A percentile compares a stretch with the other conserved stretches of the same genome.
Evolutionary conservation across 2,888 invertebrate species (phyloP).

Genomic region (Xestia rhomboidea): DNA sequence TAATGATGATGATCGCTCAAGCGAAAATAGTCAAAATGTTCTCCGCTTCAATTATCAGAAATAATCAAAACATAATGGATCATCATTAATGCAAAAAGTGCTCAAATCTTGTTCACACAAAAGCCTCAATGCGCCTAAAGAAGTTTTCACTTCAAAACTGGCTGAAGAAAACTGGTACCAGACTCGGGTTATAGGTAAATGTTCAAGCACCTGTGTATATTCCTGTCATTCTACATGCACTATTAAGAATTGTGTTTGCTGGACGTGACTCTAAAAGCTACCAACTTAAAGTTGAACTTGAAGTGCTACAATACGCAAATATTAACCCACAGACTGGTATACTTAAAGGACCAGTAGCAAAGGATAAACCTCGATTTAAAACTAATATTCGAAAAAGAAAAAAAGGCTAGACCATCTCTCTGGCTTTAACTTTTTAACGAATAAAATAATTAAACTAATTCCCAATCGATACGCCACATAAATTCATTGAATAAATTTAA

Average conservation of each 20-base stretch:
- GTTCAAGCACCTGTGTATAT: background rate
- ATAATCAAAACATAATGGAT: background rate
- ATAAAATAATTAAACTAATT: conserved; percentile 1
- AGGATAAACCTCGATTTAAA: background rate
- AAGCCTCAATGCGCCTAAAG: too few relatives aligned
- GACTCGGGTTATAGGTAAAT: background rate
- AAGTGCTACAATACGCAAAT: conserved; percentile 16
- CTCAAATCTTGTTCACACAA: too few relatives aligned
- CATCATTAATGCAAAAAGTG: too few relatives aligned
- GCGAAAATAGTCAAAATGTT: background rate
- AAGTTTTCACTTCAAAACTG: too few relatives aligned
- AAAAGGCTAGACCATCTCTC: background rate
- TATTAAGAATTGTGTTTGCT: conserved; percentile 35
- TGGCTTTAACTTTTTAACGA: background rate
- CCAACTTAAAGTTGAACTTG: background rate
- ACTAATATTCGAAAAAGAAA: background rate
- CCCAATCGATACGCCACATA: conserved; percentile 32
- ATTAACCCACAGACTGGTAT: background rate
- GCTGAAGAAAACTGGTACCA: background rate
- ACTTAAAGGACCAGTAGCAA: background rate
- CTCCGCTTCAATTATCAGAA: background rate
- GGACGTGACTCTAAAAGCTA: conserved; percentile 39
- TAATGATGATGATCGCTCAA: too few relatives aligned
- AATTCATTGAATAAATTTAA: background rate
- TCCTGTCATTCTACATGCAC: background rate